Evolutionary conservation across 2,888 invertebrate species (phyloP), one percentile per base, ranked within the genome.

Genomic region (Branchellion lobata): DNA sequence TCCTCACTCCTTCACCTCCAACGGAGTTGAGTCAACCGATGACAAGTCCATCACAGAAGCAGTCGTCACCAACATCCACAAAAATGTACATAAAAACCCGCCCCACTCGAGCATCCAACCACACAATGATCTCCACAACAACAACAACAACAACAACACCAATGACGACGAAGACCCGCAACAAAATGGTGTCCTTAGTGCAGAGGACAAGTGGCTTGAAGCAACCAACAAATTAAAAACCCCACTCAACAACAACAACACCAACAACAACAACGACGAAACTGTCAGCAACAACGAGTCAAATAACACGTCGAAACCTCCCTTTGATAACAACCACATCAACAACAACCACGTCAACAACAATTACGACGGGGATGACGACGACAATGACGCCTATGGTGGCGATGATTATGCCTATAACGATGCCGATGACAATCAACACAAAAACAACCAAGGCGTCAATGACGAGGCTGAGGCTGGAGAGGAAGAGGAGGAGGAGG

Each of bases 401-500:
- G 77, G 57, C 14, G 29, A 29, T 69, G 69, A 69, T 69, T 3
- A 65, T 33, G 65, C 36, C 29, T 27, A 65, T 65, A 21, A 57
- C 1, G 61, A 77, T n/a, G 33, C 27, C n/a, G 61, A 77, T 33
- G 77, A 29, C 8, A n/a, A 65, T 53, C 24, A 65, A 21, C n/a
- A 33, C n/a, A 36, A 11, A n/a, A 57, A 65, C 31, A 34, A 34
- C 8, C 34, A 75, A 2, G 11, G 24, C 47, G 53, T 24, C n/a
- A 51, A 47, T 1, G 53, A 75, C 21, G 31, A 27, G 2, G 47
- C 1, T 0, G 77, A 31, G 18, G 71, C 8, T 0, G 79, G 65
- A 18, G 75, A 75, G 36, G 40, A 74, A 0, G 77, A 31, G 18
- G 71, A 69, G 1, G 79, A 75, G 27, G 75, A 75, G 36, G 40